phyloP scores from a whole-genome alignment of 2,797 vertebrate species.

The Salarias fasciatus region DNA sequence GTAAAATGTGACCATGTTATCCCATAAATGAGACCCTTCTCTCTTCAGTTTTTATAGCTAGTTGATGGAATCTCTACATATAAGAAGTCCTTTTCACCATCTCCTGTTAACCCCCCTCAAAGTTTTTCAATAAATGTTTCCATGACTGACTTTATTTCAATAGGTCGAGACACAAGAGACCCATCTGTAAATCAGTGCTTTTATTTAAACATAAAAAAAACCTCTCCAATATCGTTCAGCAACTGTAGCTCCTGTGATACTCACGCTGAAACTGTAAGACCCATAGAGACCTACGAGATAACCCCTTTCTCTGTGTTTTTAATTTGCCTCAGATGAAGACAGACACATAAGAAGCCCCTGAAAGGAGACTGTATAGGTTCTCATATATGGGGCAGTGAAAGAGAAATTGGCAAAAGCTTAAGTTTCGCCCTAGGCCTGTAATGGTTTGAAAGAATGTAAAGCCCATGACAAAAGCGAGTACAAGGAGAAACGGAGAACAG shows the following conservation, averaged over 20 bases:
- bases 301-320: conserved; percentile 54
- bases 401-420: conserved; percentile 77
- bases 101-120: conserved; percentile 72
- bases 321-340: conserved; percentile 60
- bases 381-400: conserved; percentile 57
- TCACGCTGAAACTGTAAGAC: conserved; percentile 59
- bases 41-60: conserved; percentile 69
- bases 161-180: conserved; percentile 52
- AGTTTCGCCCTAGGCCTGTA: conserved; percentile 70
- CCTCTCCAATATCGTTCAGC: conserved; percentile 53
- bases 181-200: conserved; percentile 72
- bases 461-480: conserved; percentile 68
- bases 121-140: conserved; percentile 74
- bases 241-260: conserved; percentile 47
- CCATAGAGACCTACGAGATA: conserved; percentile 58
- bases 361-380: conserved; percentile 66
- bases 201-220: conserved; percentile 62
- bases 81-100: conserved; percentile 68
- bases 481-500: conserved; percentile 73
- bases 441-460: conserved; percentile 78
- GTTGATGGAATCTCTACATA: conserved; percentile 69
- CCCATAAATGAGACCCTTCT: conserved; percentile 67
- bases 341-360: conserved; percentile 62
- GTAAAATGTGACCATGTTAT: conserved; percentile 75
- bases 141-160: conserved; percentile 72